Base-by-base conservation (phyloP, 1,140 invertebrate species). In the Acyrthosiphon pisum region DNA sequence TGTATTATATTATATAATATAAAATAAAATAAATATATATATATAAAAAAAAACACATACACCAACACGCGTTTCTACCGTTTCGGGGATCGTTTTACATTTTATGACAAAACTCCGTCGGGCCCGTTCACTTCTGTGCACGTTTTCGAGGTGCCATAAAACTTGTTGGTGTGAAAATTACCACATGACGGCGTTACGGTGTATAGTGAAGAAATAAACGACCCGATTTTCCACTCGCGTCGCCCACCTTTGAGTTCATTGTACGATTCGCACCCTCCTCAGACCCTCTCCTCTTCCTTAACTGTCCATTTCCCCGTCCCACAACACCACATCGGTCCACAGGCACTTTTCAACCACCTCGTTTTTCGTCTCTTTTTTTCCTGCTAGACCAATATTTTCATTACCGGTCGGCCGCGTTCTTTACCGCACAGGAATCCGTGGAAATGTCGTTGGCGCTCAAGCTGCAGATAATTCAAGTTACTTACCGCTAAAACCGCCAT, bases 111-210 rank as follows among this genome's bases (percentile, higher is more conserved):
- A 44, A 86, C 41, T 26, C 23, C 11, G 41, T 44, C 44, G 83
- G 83, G 11, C 41, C 44, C 41, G 83, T 86, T 86, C 83, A 44
- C 37, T 86, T 44, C 41, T 26, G 41, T 3, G 83, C 41, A 86
- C 83, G 83, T 86, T 86, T 30, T 44, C 83, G 41, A 86, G 83
- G 37, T 86, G 11, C 83, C 83, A 44, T 86, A 86, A 86, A 86
- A 86, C 41, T 86, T 86, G 83, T 86, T 41, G 83, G 83, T 86
- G 83, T 86, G 41, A 86, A 86, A 26, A 44, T 86, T 86, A 86
- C 41, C 83, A 86, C 83, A 41, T 86, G 83, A 46, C 83, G 41
- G 60, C 30, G 30, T 30, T 86, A 37, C n/a, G 76, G 76, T 81
- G 14, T 22, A 83, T 26, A 26, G 83, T 26, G 37, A 86, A 44